phyloP scores from a whole-genome alignment of 2,888 invertebrate species.

The Uropetala carovei region DNA sequence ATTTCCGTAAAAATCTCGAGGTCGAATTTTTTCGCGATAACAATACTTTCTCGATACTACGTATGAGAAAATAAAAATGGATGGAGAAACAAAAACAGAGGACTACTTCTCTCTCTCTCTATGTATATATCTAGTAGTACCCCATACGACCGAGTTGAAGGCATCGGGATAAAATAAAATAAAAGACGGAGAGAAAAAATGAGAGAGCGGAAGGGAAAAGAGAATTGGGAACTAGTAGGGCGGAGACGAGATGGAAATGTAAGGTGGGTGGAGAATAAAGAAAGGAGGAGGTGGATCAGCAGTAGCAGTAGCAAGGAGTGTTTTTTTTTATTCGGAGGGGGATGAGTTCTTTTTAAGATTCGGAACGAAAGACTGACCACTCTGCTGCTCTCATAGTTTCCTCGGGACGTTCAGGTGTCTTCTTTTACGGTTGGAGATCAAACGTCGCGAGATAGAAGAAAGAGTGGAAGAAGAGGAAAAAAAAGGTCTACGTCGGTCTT shows the following conservation, averaged over 20 bases:
- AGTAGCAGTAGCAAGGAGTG: neutral
- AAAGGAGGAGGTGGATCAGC: neutral
- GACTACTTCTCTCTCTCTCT: neutral
- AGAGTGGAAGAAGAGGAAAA: neutral
- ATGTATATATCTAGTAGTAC: too few relatives aligned
- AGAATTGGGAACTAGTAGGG: neutral
- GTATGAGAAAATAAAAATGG: too few relatives aligned
- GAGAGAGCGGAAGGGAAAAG: neutral
- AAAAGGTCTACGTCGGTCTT: too few relatives aligned
- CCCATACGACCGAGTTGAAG: neutral
- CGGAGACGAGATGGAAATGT: neutral
- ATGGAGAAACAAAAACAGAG: neutral
- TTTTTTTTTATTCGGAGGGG: neutral
- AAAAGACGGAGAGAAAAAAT: neutral
- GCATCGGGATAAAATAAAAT: neutral
- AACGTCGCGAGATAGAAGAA: too few relatives aligned
- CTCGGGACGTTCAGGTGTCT: constrained; percentile 39
- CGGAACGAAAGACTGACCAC: constrained; percentile 53
- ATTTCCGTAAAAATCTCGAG: too few relatives aligned
- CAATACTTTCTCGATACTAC: too few relatives aligned
- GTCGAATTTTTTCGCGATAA: too few relatives aligned
- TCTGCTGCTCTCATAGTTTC: constrained; percentile 3
- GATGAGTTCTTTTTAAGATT: constrained; percentile 18
- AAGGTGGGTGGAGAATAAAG: neutral
- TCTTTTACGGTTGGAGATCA: constrained; percentile 46